A percentile compares a stretch with the other conserved stretches of the same genome.
phyloP scores from a whole-genome alignment of 2,113 vertebrate genomes.

The Pseudonaja textilis region DNA sequence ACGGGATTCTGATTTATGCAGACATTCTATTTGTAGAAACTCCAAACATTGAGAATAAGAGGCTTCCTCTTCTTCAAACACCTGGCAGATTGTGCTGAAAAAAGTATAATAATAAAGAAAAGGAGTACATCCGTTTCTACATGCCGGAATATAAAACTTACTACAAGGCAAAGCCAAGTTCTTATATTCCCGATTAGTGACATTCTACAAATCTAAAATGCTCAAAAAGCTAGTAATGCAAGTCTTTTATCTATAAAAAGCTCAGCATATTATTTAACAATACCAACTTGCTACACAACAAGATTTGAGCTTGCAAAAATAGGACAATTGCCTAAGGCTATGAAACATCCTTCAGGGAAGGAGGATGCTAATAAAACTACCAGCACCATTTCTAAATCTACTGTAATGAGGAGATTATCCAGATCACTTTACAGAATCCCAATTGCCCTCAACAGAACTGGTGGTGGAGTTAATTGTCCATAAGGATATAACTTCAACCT shows the following conservation, averaged over 20 bases:
- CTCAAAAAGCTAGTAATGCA: conserved; percentile 21
- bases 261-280: conserved; percentile 27
- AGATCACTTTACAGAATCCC: neutral
- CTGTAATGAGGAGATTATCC: neutral
- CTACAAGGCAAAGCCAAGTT: neutral
- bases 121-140: neutral
- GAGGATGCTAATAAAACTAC: conserved; percentile 8
- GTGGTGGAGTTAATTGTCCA: neutral
- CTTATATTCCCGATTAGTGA: neutral
- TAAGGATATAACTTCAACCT: neutral
- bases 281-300: conserved; percentile 4
- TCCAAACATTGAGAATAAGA: neutral
- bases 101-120: neutral
- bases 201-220: conserved; percentile 1
- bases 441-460: too few relatives aligned
- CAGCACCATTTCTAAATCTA: neutral
- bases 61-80: neutral
- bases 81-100: neutral
- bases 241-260: conserved; percentile 8
- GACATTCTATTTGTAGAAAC: neutral
- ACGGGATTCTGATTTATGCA: neutral
- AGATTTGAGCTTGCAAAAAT: conserved; percentile 39
- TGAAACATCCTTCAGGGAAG: conserved; percentile 16
- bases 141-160: neutral
- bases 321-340: conserved; percentile 20